These are phyloP conservation scores for Chelon auratus DNA, from an alignment of 2,797 vertebrate species.

Conservation along the genomic window DNA sequence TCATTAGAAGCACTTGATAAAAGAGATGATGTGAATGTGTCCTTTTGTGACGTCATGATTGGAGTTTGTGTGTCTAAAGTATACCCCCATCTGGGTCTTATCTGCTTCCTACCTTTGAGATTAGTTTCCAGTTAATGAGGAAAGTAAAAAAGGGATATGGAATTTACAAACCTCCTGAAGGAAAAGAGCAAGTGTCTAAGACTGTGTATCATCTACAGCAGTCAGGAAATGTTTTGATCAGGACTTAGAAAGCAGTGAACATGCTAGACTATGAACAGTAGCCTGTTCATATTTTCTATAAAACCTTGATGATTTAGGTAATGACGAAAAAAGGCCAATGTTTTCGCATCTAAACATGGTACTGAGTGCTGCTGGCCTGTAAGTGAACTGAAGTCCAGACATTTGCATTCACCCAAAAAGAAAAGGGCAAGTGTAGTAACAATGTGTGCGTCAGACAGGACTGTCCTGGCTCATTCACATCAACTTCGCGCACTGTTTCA, in stretches of 20 bases:
- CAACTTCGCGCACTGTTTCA: conserved; percentile 39
- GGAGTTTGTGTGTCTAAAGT: neutral
- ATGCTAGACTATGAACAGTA: neutral
- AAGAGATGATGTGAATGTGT: neutral
- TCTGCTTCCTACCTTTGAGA: neutral
- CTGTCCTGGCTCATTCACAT: conserved; percentile 63
- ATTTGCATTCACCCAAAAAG: conserved; percentile 43
- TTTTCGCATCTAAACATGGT: neutral
- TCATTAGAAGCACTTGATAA: neutral
- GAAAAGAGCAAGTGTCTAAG: neutral
- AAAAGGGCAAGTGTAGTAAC: conserved; percentile 63
- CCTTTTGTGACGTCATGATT: neutral
- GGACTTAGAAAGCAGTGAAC: neutral
- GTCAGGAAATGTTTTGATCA: neutral
- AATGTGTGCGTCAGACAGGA: conserved; percentile 61
- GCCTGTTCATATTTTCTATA: too few relatives aligned
- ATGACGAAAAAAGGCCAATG: neutral
- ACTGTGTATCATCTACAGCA: neutral
- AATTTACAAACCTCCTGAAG: conserved; percentile 9
- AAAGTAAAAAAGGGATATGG: neutral
- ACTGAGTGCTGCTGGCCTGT: neutral
- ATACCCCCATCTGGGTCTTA: neutral
- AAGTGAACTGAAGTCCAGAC: conserved; percentile 17
- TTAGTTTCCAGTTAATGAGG: conserved; percentile 6
- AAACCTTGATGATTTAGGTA: too few relatives aligned